Conservation (phyloP, 2,888 invertebrate species). For the Diarsia mendica region DNA sequence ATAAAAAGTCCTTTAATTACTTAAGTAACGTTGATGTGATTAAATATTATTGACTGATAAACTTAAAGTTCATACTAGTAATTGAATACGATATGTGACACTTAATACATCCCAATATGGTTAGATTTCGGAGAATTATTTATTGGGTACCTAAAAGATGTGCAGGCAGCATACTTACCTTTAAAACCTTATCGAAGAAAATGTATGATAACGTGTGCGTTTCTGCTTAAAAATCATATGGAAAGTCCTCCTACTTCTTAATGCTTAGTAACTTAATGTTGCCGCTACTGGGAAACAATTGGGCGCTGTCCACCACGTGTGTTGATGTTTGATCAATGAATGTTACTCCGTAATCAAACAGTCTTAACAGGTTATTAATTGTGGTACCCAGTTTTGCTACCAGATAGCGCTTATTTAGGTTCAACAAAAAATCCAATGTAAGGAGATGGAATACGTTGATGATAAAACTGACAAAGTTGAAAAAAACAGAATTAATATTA, state of each 20-base stretch:
- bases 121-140: background rate
- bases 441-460: background rate
- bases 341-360: background rate
- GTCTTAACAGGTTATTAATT: background rate
- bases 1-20: constrained; percentile 10
- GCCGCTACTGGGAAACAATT: background rate
- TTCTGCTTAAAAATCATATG: background rate
- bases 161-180: background rate
- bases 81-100: constrained; percentile 1
- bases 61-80: constrained; percentile 4
- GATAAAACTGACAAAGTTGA: background rate
- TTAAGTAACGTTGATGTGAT: background rate
- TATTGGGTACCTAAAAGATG: background rate
- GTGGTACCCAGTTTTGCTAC: background rate
- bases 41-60: constrained; percentile 20
- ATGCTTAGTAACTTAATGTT: background rate
- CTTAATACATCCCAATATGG: background rate
- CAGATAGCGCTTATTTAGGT: background rate
- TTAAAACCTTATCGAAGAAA: background rate
- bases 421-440: background rate
- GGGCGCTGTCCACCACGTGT: background rate
- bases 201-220: background rate
- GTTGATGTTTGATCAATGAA: background rate
- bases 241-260: background rate
- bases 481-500: background rate